phyloP scores from a whole-genome alignment of 2,888 invertebrate species.

The Caenorhabditis panamensis region DNA sequence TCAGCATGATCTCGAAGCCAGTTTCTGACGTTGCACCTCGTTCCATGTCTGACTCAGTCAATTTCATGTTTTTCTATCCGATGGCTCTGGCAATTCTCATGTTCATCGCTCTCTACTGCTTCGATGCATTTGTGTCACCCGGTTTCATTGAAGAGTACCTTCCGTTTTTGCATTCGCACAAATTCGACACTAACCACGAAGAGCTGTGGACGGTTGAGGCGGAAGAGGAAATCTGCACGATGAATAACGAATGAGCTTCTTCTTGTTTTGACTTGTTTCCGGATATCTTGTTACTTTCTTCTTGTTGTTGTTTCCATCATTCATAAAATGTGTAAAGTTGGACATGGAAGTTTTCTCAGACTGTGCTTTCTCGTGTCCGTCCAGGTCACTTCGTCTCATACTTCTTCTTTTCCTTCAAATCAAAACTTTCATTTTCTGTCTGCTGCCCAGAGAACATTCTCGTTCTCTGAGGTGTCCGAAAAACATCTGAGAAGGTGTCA shows the following conservation, averaged over 20 bases:
- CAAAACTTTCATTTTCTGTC: neutral
- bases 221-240: neutral
- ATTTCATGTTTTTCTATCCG: slow-evolving; percentile 25
- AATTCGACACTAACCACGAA: neutral
- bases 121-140: slow-evolving; percentile 24
- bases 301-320: slow-evolving; percentile 5
- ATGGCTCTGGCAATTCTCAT: slow-evolving; percentile 21
- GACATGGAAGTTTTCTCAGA: no score
- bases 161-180: slow-evolving; percentile 21
- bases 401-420: neutral
- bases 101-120: slow-evolving; percentile 11
- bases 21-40: neutral
- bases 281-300: slow-evolving; percentile 17
- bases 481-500: neutral
- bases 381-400: neutral
- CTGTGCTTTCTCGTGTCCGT: neutral
- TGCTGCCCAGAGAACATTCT: no score
- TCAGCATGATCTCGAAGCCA: slow-evolving; percentile 80
- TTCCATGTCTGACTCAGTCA: slow-evolving; percentile 2
- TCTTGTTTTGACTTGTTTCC: slow-evolving; percentile 27
- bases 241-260: slow-evolving; percentile 25
- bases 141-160: slow-evolving; percentile 36
- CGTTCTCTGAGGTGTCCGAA: neutral
- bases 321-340: neutral
- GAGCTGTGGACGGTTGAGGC: slow-evolving; percentile 2